phyloP scores from a whole-genome alignment of 2,797 vertebrate genomes.

The Agapornis canus region DNA sequence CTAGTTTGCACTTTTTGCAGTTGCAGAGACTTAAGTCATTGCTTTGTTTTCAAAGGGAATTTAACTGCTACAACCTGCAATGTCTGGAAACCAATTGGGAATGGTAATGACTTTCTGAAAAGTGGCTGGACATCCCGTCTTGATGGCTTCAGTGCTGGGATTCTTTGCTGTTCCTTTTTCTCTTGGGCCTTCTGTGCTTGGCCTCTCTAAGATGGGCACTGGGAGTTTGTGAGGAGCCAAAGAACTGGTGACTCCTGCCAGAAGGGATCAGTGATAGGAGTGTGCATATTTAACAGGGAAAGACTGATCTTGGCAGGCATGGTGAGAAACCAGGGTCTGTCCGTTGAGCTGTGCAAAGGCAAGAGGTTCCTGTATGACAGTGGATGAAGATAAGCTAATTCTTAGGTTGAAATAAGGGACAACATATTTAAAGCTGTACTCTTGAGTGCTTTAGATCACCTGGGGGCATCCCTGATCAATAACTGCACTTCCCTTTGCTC shows the following conservation, averaged over 20 bases:
- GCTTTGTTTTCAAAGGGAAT: not conserved
- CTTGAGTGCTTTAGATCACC: not conserved
- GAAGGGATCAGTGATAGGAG: not conserved
- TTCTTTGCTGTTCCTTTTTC: not conserved
- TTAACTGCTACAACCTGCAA: not conserved
- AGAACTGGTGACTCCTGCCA: not conserved
- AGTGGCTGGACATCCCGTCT: conserved; percentile 12
- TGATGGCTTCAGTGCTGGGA: not conserved
- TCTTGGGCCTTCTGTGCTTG: not conserved
- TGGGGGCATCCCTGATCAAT: not conserved
- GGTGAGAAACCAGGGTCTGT: not conserved
- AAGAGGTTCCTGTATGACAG: not conserved
- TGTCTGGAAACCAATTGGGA: conserved; percentile 4
- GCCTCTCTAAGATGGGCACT: not conserved
- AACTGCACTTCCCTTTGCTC: not conserved
- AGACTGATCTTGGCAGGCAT: not conserved
- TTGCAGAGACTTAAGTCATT: not conserved
- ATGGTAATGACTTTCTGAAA: not conserved
- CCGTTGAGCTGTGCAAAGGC: not conserved
- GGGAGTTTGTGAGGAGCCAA: not conserved
- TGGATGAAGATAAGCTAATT: not conserved
- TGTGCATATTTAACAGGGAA: not conserved
- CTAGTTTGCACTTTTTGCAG: not conserved
- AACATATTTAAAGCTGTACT: not conserved
- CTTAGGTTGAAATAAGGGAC: not conserved